Evolutionary conservation across 2,888 invertebrate genomes (phyloP).

Genomic region (Yponomeuta sedellus): DNA sequence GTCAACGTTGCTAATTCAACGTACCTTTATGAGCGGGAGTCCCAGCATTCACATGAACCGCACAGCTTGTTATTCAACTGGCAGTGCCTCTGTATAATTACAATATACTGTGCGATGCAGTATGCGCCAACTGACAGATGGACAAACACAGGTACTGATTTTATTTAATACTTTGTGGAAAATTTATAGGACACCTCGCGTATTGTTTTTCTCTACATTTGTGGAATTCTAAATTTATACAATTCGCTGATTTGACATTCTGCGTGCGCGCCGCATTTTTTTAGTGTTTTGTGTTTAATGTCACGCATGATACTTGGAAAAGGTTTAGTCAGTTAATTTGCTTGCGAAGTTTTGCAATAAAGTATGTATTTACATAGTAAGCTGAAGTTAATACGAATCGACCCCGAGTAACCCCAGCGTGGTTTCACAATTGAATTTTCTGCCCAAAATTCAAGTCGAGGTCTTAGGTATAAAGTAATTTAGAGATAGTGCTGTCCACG

Average conservation of each 20-base stretch:
- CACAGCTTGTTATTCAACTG: constrained; percentile 52
- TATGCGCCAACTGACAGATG: constrained; percentile 54
- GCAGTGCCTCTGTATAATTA: constrained; percentile 57
- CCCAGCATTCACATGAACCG: constrained; percentile 52
- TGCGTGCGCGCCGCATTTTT: constrained; percentile 34
- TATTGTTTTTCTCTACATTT: constrained; percentile 63
- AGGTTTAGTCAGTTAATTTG: constrained; percentile 63
- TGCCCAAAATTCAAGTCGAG: not conserved
- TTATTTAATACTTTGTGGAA: constrained; percentile 40
- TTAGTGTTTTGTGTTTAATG: constrained; percentile 61
- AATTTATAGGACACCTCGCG: constrained; percentile 58
- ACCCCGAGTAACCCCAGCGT: not conserved
- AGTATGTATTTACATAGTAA: not conserved
- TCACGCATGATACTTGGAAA: constrained; percentile 64
- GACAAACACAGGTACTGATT: constrained; percentile 31
- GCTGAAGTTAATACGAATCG: not conserved
- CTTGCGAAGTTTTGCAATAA: constrained; percentile 21
- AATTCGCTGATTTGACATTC: constrained; percentile 55
- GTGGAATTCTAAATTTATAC: constrained; percentile 47
- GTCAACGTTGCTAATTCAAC: too few relatives aligned
- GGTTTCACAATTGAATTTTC: not conserved
- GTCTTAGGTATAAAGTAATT: constrained; percentile 9
- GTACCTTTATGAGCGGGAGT: constrained; percentile 21
- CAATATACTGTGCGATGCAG: constrained; percentile 54
- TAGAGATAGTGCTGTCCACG: constrained; percentile 14